Evolutionary conservation across 92 coral and sea anemone genomes (phyloP), one percentile per base, ranked within the genome.

Genomic region (Desmophyllum pertusum): DNA sequence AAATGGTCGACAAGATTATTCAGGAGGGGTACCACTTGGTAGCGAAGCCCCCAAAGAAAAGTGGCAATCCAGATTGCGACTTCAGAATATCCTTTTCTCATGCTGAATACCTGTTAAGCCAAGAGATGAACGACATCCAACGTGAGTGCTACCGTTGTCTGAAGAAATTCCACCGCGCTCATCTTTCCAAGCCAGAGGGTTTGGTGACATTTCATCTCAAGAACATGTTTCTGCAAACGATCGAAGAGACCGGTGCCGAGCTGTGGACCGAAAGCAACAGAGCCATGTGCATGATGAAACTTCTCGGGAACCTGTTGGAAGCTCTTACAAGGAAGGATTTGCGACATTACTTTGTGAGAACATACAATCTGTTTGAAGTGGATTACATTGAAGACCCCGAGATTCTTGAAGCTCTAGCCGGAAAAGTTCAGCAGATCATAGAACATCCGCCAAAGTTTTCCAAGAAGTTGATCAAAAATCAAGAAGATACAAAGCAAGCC

Each of bases 1-100:
- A 78, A 4, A 9, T 78, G 63, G 78, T 94, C 51, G 40, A 89
- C 42, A 89, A 73, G 64, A 75, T 94, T 42, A 52, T 70, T 10
- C 75, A 70, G 13, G 85, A 90, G 36, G 95, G 98, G 11, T 94
- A 88, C 78, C 94, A 94, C 42, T 50, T 94, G 17, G 98, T 94
- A 2, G 95, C 89, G 19, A 94, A 94, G 83, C 68, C 86, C 21
- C 93, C 95, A 17, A 77, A 70, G 18, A 75, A 61, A 0, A 83
- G 73, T 41, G 85, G 82, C 36, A 81, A 76, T 40, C 89, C 84
- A 11, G 90, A 93, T 46, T 81, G 82, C 50, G 85, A 83, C 80
- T 94, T 94, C 79, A 95, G 98, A 70, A 64, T 94, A 84, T 94
- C 98, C 4, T 94, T 92, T 74, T 92, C 98, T 21, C 77, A 87